These are phyloP conservation scores for Erpetoichthys calabaricus DNA, from an alignment of 2,797 vertebrate genomes.

Conservation along the genomic window DNA sequence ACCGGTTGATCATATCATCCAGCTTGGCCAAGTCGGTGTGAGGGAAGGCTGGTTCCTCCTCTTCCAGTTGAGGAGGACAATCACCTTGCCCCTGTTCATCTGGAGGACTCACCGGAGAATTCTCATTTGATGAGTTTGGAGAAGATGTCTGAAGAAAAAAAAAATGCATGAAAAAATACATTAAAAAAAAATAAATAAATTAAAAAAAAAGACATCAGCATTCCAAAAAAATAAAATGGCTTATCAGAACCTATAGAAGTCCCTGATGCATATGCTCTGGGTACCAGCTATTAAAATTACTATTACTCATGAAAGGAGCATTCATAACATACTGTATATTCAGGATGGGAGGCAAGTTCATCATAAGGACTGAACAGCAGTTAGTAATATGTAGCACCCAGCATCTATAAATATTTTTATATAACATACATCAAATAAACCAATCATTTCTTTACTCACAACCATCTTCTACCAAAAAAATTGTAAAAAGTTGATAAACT, in stretches of 20 bases:
- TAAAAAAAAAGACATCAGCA: not conserved
- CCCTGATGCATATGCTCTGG: not conserved
- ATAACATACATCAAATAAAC: no score
- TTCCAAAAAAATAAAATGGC: not conserved
- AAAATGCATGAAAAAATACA: not conserved
- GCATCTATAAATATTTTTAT: no score
- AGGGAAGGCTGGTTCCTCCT: constrained; percentile 97
- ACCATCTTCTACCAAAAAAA: no score
- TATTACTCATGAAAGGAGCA: no score
- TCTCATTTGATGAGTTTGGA: constrained; percentile 97
- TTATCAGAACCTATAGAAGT: not conserved
- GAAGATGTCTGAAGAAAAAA: constrained; percentile 66
- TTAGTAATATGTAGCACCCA: no score
- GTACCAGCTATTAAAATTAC: no score
- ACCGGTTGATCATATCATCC: constrained; percentile 99
- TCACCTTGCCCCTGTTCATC: constrained; percentile 86
- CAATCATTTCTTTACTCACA: no score
- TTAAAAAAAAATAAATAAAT: not conserved
- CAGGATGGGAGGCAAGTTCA: no score
- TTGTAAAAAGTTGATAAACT: no score
- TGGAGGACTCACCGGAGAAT: constrained; percentile 92
- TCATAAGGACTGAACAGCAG: no score
- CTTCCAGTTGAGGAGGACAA: constrained; percentile 79
- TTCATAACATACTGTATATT: no score
- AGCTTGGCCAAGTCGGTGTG: constrained; percentile 97